A percentile compares a stretch with the other conserved stretches of the same genome.
These are phyloP conservation scores for Drosophila baimaii DNA, from an alignment of 1,140 invertebrate genomes.

Conservation along the genomic window DNA sequence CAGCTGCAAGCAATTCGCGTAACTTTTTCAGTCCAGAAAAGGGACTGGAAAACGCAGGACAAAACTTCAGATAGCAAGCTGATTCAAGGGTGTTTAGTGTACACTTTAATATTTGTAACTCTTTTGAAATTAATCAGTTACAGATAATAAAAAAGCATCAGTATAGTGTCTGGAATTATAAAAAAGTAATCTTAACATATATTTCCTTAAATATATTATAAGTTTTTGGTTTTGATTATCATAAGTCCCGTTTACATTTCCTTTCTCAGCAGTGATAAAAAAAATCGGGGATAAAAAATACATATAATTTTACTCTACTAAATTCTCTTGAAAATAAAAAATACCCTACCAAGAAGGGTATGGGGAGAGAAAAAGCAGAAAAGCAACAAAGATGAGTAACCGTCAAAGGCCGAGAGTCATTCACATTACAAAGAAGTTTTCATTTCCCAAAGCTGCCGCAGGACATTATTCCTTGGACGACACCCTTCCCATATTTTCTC, in stretches of 20 bases:
- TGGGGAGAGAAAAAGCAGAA: neutral
- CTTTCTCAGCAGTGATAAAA: no score
- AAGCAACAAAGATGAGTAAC: constrained; percentile 13
- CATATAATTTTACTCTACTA: neutral
- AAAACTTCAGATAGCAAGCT: neutral
- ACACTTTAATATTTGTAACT: neutral
- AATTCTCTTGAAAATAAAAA: neutral
- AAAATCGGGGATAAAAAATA: neutral
- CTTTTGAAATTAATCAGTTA: neutral
- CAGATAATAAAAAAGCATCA: no score
- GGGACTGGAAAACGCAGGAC: constrained; percentile 14
- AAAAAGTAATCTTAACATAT: no score
- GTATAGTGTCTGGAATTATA: no score
- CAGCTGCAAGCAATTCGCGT: constrained; percentile 69
- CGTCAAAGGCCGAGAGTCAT: constrained; percentile 52
- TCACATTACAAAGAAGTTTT: constrained; percentile 79
- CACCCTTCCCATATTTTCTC: constrained; percentile 1
- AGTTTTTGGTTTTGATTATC: no score
- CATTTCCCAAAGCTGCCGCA: constrained; percentile 71
- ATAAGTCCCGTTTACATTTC: no score
- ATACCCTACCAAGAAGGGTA: neutral
- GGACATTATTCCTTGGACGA: constrained; percentile 69
- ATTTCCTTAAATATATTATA: no score
- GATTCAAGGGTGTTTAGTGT: neutral
- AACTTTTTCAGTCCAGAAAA: constrained; percentile 57